Base-by-base conservation (phyloP, 1,140 invertebrate species). In the Tetragnatha versicolor region DNA sequence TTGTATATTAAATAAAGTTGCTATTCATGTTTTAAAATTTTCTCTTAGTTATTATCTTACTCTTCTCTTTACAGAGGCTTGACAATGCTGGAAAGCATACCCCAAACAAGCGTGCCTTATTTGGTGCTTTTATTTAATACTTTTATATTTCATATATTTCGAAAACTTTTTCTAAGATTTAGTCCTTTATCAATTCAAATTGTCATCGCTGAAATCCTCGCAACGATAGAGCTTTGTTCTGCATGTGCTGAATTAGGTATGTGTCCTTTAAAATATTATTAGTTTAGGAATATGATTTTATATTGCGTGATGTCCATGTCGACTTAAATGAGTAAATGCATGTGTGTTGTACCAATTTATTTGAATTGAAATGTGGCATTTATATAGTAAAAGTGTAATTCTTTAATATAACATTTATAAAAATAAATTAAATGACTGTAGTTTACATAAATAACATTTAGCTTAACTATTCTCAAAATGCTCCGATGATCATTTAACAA, bases 41-140 rank as follows among this genome's bases (percentile, higher is more conserved):
- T n/a, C n/a, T n/a, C n/a, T n/a, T n/a, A n/a, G n/a, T n/a, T n/a
- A n/a, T n/a, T n/a, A n/a, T n/a, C n/a, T n/a, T n/a, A n/a, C n/a
- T n/a, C n/a, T n/a, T n/a, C n/a, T n/a, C n/a, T n/a, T n/a, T n/a
- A n/a, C 37, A 65, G 61, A 1, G 35, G 25, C n/a, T 3, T 53
- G 25, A 70, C 47, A 86, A 14, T 92, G 78, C 27, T 60, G 2
- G 66, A 70, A 25, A 25, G 10, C 10, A 55, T 82, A 31, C 79
- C 78, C 3, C 37, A 79, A 14, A n/a, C 37, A 63, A 45, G 53
- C 12, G 63, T 82, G 2, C 82, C 82, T 17, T 83, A 83, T 42
- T 12, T 80, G 9, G 76, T 83, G 9, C 29, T 83, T 4, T 7
- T 80, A 3, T 42, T 81, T 14, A 83, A 83, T 53, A 45, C 45